Evolutionary conservation across 2,888 invertebrate genomes (phyloP).

Genomic region (Hyposoter didymator): DNA sequence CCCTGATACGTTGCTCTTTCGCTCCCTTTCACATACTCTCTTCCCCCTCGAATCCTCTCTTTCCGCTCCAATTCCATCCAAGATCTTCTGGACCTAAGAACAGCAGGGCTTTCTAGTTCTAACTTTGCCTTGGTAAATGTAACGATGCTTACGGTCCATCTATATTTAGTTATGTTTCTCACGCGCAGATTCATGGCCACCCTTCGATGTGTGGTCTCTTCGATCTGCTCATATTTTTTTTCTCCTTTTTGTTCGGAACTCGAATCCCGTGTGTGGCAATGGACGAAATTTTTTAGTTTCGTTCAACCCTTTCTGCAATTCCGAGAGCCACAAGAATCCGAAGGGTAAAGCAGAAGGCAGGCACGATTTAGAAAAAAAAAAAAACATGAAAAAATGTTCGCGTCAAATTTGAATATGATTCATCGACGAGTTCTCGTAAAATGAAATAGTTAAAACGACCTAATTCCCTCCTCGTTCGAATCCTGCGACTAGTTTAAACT

Average conservation of each 20-base stretch:
- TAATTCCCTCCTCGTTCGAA: background rate
- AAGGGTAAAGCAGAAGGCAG: background rate
- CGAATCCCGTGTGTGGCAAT: background rate
- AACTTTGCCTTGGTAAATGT: slow-evolving; percentile 45
- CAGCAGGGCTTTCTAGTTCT: slow-evolving; percentile 35
- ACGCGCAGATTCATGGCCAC: slow-evolving; percentile 49
- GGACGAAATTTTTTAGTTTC: background rate
- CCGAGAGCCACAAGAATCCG: background rate
- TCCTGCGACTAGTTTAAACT: background rate
- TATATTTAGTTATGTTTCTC: slow-evolving; percentile 56
- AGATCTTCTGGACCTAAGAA: slow-evolving; percentile 33
- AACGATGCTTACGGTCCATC: slow-evolving; percentile 44
- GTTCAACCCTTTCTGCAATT: background rate
- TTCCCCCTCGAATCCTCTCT: slow-evolving; percentile 50
- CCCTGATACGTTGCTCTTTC: slow-evolving; percentile 29
- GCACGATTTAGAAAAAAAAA: background rate
- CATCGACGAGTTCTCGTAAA: background rate
- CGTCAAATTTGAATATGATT: background rate
- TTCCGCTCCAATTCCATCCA: slow-evolving; percentile 69
- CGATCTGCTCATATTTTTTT: background rate
- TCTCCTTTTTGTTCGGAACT: background rate
- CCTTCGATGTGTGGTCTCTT: slow-evolving; percentile 33
- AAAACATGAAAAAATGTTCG: background rate
- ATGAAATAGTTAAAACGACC: background rate
- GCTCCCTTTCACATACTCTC: slow-evolving; percentile 31